Evolutionary conservation across 1,140 invertebrate genomes (phyloP), one percentile per base, ranked within the genome.

Genomic region (Cephus cinctus): DNA sequence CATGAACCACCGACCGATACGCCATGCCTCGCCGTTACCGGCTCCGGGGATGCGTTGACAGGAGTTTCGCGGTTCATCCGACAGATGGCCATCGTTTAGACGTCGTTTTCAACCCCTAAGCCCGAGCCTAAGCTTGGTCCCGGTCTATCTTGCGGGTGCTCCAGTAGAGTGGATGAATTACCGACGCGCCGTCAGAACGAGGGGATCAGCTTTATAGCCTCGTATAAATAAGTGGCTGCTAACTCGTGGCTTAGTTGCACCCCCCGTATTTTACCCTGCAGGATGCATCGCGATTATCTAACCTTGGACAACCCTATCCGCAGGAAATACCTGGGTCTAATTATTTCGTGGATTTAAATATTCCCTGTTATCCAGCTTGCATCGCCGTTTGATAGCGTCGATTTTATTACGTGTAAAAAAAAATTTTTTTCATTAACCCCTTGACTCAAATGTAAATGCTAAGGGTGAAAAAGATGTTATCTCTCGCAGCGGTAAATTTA

Each of bases 1-100:
- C 46, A 55, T 61, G 71, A 67, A 73, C 71, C 71, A 69, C 66
- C 66, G 61, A 75, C 69, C 69, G 73, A 73, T 73, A 75, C 59
- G 68, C 35, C 40, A 54, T 50, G 25, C 25, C 6, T 44, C 38
- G 45, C 51, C 45, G 54, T 73, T 75, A 75, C 71, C 73, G 63
- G 62, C 73, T 20, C 63, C 43, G 52, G 43, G 57, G 51, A n/a
- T 55, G 47, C 58, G 59, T 49, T 62, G 61, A 68, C 54, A 67
- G 44, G 40, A 63, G 68, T 67, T 73, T 73, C 69, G 52, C 46
- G 48, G 56, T 43, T 53, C 51, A 42, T 35, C 64, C 73, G 50
- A 74, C 60, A 75, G 71, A 75, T 75, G 73, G 71, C 73, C 54
- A 50, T 59, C 61, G 58, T 57, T 73, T 70, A 56, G 58, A 66